Evolutionary conservation across 2,113 vertebrate species (phyloP).

Genomic region (Macaca mulatta): DNA sequence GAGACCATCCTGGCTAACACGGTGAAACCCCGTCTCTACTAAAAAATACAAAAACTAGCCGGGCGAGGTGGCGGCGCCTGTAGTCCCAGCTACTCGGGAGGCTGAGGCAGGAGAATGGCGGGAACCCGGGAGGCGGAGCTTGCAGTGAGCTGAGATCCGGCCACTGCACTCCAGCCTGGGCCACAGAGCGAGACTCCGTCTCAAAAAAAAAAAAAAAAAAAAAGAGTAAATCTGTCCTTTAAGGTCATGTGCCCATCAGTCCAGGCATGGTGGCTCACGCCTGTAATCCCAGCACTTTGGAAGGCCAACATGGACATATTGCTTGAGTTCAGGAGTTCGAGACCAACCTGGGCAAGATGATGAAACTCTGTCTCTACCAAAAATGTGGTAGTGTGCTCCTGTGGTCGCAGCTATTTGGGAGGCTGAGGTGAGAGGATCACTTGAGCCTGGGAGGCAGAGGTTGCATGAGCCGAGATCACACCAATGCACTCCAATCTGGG

Average conservation of each 20-base stretch:
- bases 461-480: neutral
- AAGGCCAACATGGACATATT: neutral
- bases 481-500: neutral
- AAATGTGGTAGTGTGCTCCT: neutral
- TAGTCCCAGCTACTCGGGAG: too few species aligned
- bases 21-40: too few species aligned
- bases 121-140: too few species aligned
- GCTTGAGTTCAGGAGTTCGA: neutral
- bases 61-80: too few species aligned
- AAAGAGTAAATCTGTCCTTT: neutral
- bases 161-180: too few species aligned
- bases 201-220: too few species aligned
- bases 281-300: neutral
- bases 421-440: neutral
- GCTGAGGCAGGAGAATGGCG: too few species aligned
- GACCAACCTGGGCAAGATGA: neutral
- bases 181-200: too few species aligned
- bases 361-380: neutral
- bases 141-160: too few species aligned
- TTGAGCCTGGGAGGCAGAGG: neutral
- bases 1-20: too few species aligned
- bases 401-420: neutral
- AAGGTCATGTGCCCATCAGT: slow-evolving; percentile 4
- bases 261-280: too few species aligned
- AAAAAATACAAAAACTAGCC: too few species aligned